These are phyloP conservation scores for Frieseomelitta varia DNA, from an alignment of 1,140 invertebrate genomes.

Conservation along the genomic window DNA sequence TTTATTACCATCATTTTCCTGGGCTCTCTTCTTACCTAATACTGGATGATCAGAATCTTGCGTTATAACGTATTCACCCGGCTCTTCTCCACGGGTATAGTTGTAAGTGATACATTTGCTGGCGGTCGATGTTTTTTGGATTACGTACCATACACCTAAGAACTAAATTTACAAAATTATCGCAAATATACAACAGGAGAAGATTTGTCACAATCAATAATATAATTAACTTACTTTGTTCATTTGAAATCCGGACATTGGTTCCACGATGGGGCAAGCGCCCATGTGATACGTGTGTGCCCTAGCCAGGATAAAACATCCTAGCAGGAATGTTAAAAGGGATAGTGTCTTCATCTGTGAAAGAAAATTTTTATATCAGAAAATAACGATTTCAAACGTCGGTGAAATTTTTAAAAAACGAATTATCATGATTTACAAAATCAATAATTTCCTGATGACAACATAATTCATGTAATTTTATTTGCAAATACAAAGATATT, in stretches of 20 bases:
- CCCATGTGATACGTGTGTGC: conserved; percentile 88
- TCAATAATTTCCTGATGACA: neutral
- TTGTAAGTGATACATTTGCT: conserved; percentile 91
- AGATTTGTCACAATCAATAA: neutral
- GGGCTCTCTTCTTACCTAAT: conserved; percentile 71
- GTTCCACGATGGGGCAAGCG: conserved; percentile 88
- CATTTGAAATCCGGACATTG: conserved; percentile 87
- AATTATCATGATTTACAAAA: neutral
- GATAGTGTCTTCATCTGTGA: conserved; percentile 71
- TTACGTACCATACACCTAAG: conserved; percentile 91
- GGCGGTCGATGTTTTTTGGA: conserved; percentile 91
- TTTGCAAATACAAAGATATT: neutral
- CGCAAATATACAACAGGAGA: neutral
- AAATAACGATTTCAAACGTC: too few relatives aligned
- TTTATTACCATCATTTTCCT: neutral
- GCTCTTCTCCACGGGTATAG: conserved; percentile 87
- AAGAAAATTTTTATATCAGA: neutral
- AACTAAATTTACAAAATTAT: conserved; percentile 82
- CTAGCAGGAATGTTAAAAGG: conserved; percentile 57
- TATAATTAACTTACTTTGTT: conserved; percentile 83
- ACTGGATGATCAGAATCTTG: conserved; percentile 89
- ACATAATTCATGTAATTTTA: neutral
- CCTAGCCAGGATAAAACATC: conserved; percentile 62
- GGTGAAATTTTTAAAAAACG: neutral
- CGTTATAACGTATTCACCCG: conserved; percentile 86